These are phyloP conservation scores for Drosophila engyochracea DNA, from an alignment of 2,888 invertebrate species.

Conservation along the genomic window DNA sequence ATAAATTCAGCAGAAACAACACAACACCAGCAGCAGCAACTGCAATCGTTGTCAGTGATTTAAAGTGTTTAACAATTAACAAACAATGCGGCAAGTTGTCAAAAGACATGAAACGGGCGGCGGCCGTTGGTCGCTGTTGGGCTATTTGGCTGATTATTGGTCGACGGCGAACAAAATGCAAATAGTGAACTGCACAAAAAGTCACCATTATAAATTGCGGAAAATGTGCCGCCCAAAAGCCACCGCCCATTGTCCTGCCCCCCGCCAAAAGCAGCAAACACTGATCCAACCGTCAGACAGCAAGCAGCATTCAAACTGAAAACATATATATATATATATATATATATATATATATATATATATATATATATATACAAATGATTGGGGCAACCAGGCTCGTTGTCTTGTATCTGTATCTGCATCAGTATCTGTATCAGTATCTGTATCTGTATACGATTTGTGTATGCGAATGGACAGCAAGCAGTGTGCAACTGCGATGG, in stretches of 20 bases:
- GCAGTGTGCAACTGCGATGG: conserved; percentile 27
- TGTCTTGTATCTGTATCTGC: conserved; percentile 10
- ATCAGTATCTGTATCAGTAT: neutral
- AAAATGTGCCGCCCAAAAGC: conserved; percentile 17
- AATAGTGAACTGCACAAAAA: conserved; percentile 56
- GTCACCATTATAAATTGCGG: conserved; percentile 53
- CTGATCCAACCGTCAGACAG: neutral
- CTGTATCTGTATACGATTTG: neutral
- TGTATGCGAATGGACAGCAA: neutral
- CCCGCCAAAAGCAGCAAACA: neutral
- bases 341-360: conserved; percentile 5
- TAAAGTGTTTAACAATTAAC: conserved; percentile 78
- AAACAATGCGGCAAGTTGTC: conserved; percentile 75
- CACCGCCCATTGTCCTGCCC: neutral
- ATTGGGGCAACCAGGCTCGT: conserved; percentile 21
- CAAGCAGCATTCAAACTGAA: conserved; percentile 20
- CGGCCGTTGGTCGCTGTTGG: neutral
- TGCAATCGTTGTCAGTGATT: conserved; percentile 66
- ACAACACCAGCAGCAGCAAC: conserved; percentile 15
- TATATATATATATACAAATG: conserved; percentile 20
- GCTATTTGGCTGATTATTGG: conserved; percentile 21
- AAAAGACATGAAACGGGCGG: conserved; percentile 75
- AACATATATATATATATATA: conserved; percentile 13
- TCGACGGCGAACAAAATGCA: conserved; percentile 62
- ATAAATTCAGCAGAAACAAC: conserved; percentile 43